Base-by-base conservation (phyloP, 2,113 vertebrate species). In the Lamprotornis superbus region DNA sequence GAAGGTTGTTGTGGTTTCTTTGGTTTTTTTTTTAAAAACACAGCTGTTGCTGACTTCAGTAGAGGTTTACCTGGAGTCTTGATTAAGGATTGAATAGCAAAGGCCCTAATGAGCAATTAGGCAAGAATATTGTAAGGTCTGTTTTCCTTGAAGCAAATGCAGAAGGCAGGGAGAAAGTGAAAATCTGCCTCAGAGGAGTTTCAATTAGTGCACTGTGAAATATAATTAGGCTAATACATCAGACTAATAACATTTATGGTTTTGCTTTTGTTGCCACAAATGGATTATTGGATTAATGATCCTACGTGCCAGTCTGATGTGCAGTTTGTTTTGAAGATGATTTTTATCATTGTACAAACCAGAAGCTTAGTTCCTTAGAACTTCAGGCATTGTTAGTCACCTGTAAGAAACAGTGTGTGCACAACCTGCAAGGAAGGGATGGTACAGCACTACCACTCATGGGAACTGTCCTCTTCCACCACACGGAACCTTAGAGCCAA, bases 221-320 rank as follows among this genome's bases (percentile, higher is more conserved):
- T 69, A 42, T 4, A 39, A 96, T 97, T 94, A 95, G 70, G 39
- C 52, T 59, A 92, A 78, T 75, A 89, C 35, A 9, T 30, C 68
- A 74, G 69, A 40, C 93, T 92, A 95, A 92, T 77, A 44, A 83
- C 61, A 82, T 61, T 87, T 35, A 70, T 3, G 39, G 13, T 12
- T 82, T 82, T 73, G 50, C 71, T 87, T 94, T 87, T 95, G 65
- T 85, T 68, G 60, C 65, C 70, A 44, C 64, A 94, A 95, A 87
- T 76, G 86, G 92, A 82, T 97, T 90, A 97, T 63, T 31, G 64
- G 40, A 83, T 92, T 96, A 95, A 94, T n/a, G 84, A 50, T 19
- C 67, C 87, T 69, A 86, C 16, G 49, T 71, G 40, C 49, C 37
- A 27, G 71, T n/a, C 86, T 90, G 68, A 74, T 13, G 42, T 8